Conservation (phyloP, 2,797 vertebrate species). For the Xiphophorus birchmanni region DNA sequence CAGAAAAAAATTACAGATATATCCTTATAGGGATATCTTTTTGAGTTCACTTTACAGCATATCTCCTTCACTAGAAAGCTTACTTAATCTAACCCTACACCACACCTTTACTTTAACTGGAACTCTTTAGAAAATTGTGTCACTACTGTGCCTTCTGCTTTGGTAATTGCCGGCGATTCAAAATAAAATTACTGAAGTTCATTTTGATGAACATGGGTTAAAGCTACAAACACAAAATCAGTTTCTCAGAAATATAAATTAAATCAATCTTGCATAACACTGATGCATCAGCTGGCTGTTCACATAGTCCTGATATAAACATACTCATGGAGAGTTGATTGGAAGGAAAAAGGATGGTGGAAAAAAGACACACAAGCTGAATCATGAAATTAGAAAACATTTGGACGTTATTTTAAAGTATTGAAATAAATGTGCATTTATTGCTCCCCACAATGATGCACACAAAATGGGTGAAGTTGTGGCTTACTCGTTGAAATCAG, state of each 20-base stretch:
- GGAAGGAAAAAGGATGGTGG: neutral
- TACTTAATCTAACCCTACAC: neutral
- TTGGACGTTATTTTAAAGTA: neutral
- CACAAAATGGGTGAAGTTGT: slow-evolving; percentile 10
- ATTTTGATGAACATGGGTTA: neutral
- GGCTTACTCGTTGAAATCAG: slow-evolving; percentile 43
- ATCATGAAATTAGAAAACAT: neutral
- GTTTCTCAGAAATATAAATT: neutral
- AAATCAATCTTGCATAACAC: neutral
- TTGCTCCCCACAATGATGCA: neutral
- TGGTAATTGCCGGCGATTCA: neutral
- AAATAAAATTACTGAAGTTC: neutral
- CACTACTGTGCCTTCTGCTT: neutral
- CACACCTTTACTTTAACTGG: neutral
- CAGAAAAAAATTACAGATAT: slow-evolving; percentile 8
- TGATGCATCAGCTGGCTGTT: neutral
- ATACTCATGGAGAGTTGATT: neutral
- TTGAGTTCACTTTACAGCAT: neutral
- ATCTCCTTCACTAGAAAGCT: neutral
- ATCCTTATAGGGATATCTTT: neutral
- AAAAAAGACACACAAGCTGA: neutral
- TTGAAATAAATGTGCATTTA: neutral
- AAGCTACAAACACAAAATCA: neutral
- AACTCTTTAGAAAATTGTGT: neutral
- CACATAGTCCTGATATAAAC: neutral